Percentiles rank a stretch among this genome's conserved stretches.
Conservation (phyloP, 2,797 vertebrate genomes). For the Chiloscyllium punctatum region DNA sequence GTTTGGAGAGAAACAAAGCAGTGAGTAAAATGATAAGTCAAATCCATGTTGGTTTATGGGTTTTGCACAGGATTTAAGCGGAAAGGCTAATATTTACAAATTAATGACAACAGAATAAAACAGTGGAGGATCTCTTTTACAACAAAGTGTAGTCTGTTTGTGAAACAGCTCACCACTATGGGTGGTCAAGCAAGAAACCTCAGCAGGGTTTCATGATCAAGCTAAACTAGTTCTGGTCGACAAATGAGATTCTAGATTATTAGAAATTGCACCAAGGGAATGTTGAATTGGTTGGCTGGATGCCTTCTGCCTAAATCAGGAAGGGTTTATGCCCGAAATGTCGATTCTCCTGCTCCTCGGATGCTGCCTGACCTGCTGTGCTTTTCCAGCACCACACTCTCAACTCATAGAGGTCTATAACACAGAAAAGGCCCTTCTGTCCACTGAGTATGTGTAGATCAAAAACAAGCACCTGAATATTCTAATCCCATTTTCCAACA, state of each 20-base stretch:
- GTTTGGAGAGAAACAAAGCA: too few species aligned
- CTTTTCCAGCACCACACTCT: too few species aligned
- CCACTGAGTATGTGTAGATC: too few species aligned
- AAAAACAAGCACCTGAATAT: too few species aligned
- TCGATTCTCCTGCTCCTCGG: too few species aligned
- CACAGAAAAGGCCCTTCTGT: too few species aligned
- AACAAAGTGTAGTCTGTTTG: not conserved
- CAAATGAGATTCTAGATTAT: not conserved
- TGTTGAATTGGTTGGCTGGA: not conserved
- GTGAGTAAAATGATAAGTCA: not conserved
- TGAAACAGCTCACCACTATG: not conserved
- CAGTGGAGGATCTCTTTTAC: not conserved
- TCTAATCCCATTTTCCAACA: too few species aligned
- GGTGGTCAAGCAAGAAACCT: not conserved
- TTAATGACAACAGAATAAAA: not conserved
- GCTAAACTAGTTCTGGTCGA: not conserved
- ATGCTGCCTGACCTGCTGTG: too few species aligned
- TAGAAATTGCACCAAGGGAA: not conserved
- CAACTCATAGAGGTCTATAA: too few species aligned
- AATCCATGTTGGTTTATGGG: not conserved
- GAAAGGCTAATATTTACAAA: not conserved
- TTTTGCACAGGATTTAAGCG: not conserved
- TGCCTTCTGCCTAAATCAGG: not conserved
- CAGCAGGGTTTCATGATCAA: not conserved
- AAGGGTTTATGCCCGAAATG: too few species aligned